A percentile compares a stretch with the other conserved stretches of the same genome.
Evolutionary conservation across 2,888 invertebrate genomes (phyloP).

Genomic region (Tachina fera): DNA sequence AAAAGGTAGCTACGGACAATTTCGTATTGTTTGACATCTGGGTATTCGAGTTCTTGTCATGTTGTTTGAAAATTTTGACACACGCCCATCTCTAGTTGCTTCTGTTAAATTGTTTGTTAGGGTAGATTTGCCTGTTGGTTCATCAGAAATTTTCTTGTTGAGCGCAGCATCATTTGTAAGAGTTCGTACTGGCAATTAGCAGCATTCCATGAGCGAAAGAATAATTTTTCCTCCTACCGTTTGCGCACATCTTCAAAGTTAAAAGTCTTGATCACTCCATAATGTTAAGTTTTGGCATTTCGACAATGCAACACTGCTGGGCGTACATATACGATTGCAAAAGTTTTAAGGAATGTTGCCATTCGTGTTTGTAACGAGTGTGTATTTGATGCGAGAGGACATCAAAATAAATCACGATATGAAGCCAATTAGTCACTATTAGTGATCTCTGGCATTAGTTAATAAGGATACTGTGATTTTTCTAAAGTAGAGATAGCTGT

Average conservation of each 20-base stretch:
- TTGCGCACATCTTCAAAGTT: constrained; percentile 59
- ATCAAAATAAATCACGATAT: constrained; percentile 68
- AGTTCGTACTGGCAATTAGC: constrained; percentile 34
- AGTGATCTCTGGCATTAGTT: constrained; percentile 66
- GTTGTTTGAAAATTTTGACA: too few relatives aligned
- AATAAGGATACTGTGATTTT: constrained; percentile 53
- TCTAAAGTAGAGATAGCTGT: constrained; percentile 20
- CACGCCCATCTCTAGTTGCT: background rate
- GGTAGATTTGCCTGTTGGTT: background rate
- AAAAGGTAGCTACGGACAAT: too few relatives aligned
- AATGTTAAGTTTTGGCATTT: constrained; percentile 60
- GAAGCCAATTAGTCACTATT: constrained; percentile 71
- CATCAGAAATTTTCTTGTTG: background rate
- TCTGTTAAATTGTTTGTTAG: background rate
- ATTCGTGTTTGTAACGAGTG: background rate
- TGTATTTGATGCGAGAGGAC: constrained; percentile 28
- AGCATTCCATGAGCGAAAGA: constrained; percentile 37
- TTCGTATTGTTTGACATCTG: too few relatives aligned
- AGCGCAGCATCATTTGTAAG: constrained; percentile 4
- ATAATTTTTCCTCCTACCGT: constrained; percentile 49
- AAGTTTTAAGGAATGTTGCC: constrained; percentile 28
- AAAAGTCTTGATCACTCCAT: constrained; percentile 40
- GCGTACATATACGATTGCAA: constrained; percentile 30
- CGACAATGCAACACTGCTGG: constrained; percentile 34
- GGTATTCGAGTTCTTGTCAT: too few relatives aligned